Evolutionary conservation across 2,888 invertebrate species (phyloP).

Genomic region (Lasioglossum morio): DNA sequence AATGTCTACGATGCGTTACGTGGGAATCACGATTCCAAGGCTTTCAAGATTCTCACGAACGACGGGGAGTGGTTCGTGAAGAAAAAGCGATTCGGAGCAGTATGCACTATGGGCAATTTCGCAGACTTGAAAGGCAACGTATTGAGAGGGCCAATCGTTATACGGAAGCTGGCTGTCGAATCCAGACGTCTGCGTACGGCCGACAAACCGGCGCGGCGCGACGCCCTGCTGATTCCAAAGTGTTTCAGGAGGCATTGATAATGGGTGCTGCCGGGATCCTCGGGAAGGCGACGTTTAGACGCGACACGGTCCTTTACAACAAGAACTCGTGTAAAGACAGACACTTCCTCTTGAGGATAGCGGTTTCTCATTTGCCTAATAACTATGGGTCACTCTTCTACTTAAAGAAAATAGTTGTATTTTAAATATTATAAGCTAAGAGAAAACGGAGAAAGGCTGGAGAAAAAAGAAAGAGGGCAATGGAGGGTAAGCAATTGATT

Average conservation of each 20-base stretch:
- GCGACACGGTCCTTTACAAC: constrained; percentile 54
- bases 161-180: constrained; percentile 44
- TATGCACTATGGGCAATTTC: constrained; percentile 27
- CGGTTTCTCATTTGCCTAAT: constrained; percentile 39
- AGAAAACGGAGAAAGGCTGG: too few relatives aligned
- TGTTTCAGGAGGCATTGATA: constrained; percentile 60
- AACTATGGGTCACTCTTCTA: background rate
- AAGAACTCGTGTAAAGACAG: too few relatives aligned
- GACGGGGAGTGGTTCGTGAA: background rate
- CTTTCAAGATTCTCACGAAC: constrained; percentile 27
- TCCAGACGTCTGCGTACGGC: constrained; percentile 53
- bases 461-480: too few relatives aligned
- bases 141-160: constrained; percentile 25
- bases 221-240: constrained; percentile 56
- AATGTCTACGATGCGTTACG: background rate
- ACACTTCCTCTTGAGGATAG: constrained; percentile 32
- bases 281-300: constrained; percentile 63
- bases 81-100: background rate
- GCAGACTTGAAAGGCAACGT: constrained; percentile 11
- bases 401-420: too few relatives aligned
- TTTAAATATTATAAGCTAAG: too few relatives aligned
- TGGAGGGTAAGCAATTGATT: too few relatives aligned
- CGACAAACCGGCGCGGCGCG: constrained; percentile 32
- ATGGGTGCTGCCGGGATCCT: constrained; percentile 32
- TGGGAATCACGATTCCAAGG: background rate